Evolutionary conservation across 2,888 invertebrate genomes (phyloP).

Genomic region (Gandaritis pyraliata): DNA sequence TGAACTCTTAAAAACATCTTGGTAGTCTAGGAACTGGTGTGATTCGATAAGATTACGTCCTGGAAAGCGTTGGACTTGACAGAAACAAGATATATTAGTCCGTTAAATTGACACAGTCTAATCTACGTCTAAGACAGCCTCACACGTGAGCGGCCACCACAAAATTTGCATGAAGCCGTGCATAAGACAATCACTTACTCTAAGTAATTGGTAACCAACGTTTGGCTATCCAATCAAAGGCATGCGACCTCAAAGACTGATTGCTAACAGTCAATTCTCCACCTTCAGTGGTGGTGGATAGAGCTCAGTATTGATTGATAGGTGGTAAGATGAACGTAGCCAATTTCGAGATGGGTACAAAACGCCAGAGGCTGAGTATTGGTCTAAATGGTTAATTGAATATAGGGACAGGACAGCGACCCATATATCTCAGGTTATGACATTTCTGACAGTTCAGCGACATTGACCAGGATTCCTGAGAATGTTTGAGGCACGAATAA

Average conservation of each 20-base stretch:
- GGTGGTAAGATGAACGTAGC: slow-evolving; percentile 52
- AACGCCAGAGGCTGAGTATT: slow-evolving; percentile 67
- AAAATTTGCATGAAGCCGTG: slow-evolving; percentile 54
- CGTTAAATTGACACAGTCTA: background rate
- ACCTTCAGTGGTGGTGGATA: slow-evolving; percentile 40
- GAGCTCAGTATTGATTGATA: slow-evolving; percentile 23
- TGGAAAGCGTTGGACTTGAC: too few relatives aligned
- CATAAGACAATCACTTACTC: slow-evolving; percentile 77
- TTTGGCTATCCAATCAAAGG: slow-evolving; percentile 75
- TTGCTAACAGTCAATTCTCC: slow-evolving; percentile 37
- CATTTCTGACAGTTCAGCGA: slow-evolving; percentile 25
- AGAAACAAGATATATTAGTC: background rate
- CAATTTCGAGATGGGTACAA: slow-evolving; percentile 69
- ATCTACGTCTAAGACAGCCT: slow-evolving; percentile 8
- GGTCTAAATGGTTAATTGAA: slow-evolving; percentile 76
- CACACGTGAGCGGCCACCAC: slow-evolving; percentile 30
- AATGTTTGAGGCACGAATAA: too few relatives aligned
- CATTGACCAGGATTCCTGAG: slow-evolving; percentile 7
- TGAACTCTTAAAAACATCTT: too few relatives aligned
- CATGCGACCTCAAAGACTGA: slow-evolving; percentile 57
- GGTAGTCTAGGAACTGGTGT: too few relatives aligned
- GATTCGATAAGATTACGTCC: too few relatives aligned
- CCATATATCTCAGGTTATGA: slow-evolving; percentile 48
- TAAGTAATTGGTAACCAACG: slow-evolving; percentile 78
- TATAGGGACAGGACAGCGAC: slow-evolving; percentile 56